Evolutionary conservation across 64 coral and sea anemone genomes (phyloP), one percentile per base, ranked within the genome.

Genomic region (Stichodactyla helianthus): DNA sequence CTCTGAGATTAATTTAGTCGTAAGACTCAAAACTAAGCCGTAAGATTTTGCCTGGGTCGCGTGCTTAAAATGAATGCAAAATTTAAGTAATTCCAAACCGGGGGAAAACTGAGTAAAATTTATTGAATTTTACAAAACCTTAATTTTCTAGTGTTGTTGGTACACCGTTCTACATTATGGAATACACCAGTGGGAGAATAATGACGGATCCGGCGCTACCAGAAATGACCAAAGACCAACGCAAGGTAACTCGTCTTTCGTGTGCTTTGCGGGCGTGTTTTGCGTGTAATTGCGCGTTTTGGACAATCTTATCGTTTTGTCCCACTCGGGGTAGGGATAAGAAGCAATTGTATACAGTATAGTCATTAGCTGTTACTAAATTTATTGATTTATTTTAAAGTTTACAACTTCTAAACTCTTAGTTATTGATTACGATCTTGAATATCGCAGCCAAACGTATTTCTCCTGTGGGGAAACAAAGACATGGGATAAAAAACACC

Each of bases 101-200:
- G n/a, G 62, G 22, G 4, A 65, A 65, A 65, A 70, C n/a, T 65
- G 62, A 74, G 22, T 31, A 10, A 2, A 5, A 11, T 4, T 11
- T 19, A 5, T 4, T 26, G 10, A 27, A 31, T 23, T 27, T 74
- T 31, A 12, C 10, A 26, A 23, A 9, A 6, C 7, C n/a, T 5
- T 22, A 22, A 26, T 8, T 26, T 19, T 28, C 2, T 79, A 98
- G 97, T 62, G 79, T 99, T 53, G 62, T 99, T 11, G 97, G 97
- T 18, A 99, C 97, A 10, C 90, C 97, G 27, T 99, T 99, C 77
- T 99, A 95, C 77, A 85, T 99, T 26, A 99, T 99, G 97, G 93
- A 99, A 67, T 99, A 99, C 79, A 77, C 82, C 0, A 63, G 82
- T 4, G 97, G 97, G 6, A 84, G 97, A 16, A 91, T 99, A 52